Base-by-base conservation (phyloP, 1,140 invertebrate genomes). In the Battus philenor region DNA sequence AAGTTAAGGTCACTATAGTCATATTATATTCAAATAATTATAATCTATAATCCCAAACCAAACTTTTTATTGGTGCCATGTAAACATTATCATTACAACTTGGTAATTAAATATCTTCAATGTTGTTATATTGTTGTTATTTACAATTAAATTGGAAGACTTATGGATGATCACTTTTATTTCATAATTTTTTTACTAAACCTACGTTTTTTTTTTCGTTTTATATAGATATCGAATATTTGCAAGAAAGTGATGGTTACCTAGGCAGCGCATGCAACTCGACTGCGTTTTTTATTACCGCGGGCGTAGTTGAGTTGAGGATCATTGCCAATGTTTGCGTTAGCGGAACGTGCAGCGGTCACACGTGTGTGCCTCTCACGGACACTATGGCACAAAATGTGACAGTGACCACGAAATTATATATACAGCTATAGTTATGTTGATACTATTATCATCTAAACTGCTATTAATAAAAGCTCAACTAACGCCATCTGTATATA, bases 351-450 rank as follows among this genome's bases (percentile, higher is more conserved):
- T 41, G 47, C 6, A 45, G 34, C 39, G 29, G 12, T n/a, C n/a
- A n/a, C n/a, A 24, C 39, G 33, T 57, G 59, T 64, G 61, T 57
- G 59, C 50, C 47, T 47, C 20, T 39, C 47, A 51, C 45, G 62
- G 61, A 69, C 58, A 59, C 50, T 57, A 48, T 50, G 54, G 32
- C 39, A 57, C 64, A 52, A 68, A 68, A 59, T 62, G 62, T 70
- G 69, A 61, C 53, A 43, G 36, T 61, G 74, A 33, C 71, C 69
- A 63, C 73, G 74, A 69, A 64, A 59, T 56, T 68, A 55, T 69
- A 70, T 73, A 65, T 64, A 65, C 59, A 61, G 58, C 56, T 62
- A 60, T 47, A 52, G 45, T 45, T 58, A 58, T 30, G 41, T 62
- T 51, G 47, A 47, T 34, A 69, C 54, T 58, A 63, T 59, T n/a